Evolutionary conservation across 92 coral and sea anemone genomes (phyloP).

Genomic region (Phenganax marumi): DNA sequence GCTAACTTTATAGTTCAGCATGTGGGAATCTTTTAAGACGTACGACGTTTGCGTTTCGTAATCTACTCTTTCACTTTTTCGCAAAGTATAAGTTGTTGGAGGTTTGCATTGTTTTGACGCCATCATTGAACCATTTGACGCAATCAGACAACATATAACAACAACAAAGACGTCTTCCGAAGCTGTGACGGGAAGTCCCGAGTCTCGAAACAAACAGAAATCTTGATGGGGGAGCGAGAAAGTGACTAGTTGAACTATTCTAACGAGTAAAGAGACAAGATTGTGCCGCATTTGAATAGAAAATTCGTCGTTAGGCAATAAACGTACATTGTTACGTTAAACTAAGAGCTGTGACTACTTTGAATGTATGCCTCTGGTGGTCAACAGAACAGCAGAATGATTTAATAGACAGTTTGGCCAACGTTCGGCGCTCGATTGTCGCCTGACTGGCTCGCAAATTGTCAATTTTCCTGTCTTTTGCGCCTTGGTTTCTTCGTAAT

Average conservation of each 20-base stretch:
- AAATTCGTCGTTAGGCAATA: conserved; percentile 21
- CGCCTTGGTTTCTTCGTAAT: neutral
- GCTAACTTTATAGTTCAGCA: neutral
- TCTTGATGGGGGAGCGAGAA: conserved; percentile 42
- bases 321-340: conserved; percentile 19
- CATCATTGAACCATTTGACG: conserved; percentile 10
- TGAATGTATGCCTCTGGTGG: conserved; percentile 17
- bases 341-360: conserved; percentile 1
- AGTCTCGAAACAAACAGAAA: conserved; percentile 34
- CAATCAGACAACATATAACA: neutral
- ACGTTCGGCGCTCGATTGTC: conserved; percentile 14
- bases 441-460: conserved; percentile 17
- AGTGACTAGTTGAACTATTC: conserved; percentile 31
- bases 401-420: conserved; percentile 20
- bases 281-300: conserved; percentile 32
- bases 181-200: conserved; percentile 36
- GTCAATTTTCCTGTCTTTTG: neutral
- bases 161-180: conserved; percentile 27
- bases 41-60: neutral
- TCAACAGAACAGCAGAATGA: conserved; percentile 29
- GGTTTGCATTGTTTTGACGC: neutral
- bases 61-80: neutral
- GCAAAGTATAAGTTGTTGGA: neutral
- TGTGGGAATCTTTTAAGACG: neutral
- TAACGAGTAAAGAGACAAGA: conserved; percentile 25